Evolutionary conservation across 2,888 invertebrate species (phyloP), one percentile per base, ranked within the genome.

Genomic region (Aphodius granarius): DNA sequence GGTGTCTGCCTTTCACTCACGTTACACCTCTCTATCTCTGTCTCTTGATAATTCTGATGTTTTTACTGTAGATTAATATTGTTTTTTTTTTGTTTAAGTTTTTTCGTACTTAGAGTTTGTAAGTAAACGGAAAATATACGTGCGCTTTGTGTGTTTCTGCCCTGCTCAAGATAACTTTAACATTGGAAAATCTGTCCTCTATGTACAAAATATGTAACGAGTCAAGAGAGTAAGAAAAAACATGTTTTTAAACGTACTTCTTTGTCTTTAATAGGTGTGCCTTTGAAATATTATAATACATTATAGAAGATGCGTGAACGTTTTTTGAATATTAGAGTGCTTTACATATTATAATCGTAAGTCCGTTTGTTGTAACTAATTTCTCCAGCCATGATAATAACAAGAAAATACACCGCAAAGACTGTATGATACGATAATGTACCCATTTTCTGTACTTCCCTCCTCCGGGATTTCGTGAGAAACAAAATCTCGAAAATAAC

Each of bases 251-350:
- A n/a, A 21, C 68, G 68, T 68, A 18, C 20, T 68, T 68, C 21
- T 68, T 22, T 68, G 15, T 68, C 22, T 21, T 19, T 18, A 21
- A 68, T 68, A 68, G 68, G 68, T 68, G 68, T 68, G 68, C 68
- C 68, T 68, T 68, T 68, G 43, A 68, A 20, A 68, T 19, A 68
- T 20, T 13, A n/a, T 20, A 6, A 22, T 68, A 20, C 22, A n/a
- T 68, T 68, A 20, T 9, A 19, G n/a, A 21, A 20, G 68, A 66
- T n/a, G 66, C 43, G 43, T 43, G 43, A 43, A 43, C 6, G 66
- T 66, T 20, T 19, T 68, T 68, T 68, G n/a, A 16, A 68, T 19
- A 20, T 68, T 68, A 22, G n/a, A 19, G 20, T 20, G 18, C 20
- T 65, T 65, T 18, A 18, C 18, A 15, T 19, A 22, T 68, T 68